A percentile compares a stretch with the other conserved stretches of the same genome.
These are phyloP conservation scores for Noctua janthina DNA, from an alignment of 2,888 invertebrate species.

Conservation along the genomic window DNA sequence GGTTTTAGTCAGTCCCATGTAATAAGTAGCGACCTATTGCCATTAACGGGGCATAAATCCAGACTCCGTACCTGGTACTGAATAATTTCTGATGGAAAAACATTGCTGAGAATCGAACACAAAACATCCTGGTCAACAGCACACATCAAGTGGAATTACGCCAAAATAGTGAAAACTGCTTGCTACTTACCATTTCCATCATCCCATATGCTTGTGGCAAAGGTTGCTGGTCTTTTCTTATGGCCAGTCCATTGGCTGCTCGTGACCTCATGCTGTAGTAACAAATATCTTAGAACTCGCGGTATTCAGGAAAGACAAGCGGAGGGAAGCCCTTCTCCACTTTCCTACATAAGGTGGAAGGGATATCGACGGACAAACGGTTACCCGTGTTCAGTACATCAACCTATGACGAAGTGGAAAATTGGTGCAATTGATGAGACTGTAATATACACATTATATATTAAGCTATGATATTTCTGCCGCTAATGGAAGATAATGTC, in stretches of 20 bases:
- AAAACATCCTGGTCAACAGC: not conserved
- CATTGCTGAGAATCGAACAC: not conserved
- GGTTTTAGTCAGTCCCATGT: no score
- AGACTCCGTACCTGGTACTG: no score
- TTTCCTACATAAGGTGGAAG: not conserved
- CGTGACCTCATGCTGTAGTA: constrained; percentile 21
- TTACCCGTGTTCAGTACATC: no score
- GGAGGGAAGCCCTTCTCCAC: not conserved
- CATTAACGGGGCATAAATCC: no score
- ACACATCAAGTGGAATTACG: not conserved
- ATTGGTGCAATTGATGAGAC: no score
- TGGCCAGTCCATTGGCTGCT: constrained; percentile 4
- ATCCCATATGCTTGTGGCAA: constrained; percentile 36
- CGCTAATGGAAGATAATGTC: no score
- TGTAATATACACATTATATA: no score
- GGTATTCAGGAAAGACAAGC: not conserved
- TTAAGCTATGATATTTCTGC: no score
- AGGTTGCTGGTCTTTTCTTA: not conserved
- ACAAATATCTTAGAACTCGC: not conserved
- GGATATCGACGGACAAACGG: not conserved
- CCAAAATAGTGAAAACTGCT: not conserved
- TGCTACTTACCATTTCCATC: constrained; percentile 32
- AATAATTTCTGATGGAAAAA: not conserved
- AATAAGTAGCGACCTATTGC: no score
- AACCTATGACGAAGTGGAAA: no score